Evolutionary conservation across 2,888 invertebrate species (phyloP).

Genomic region (Penaeus monodon): DNA sequence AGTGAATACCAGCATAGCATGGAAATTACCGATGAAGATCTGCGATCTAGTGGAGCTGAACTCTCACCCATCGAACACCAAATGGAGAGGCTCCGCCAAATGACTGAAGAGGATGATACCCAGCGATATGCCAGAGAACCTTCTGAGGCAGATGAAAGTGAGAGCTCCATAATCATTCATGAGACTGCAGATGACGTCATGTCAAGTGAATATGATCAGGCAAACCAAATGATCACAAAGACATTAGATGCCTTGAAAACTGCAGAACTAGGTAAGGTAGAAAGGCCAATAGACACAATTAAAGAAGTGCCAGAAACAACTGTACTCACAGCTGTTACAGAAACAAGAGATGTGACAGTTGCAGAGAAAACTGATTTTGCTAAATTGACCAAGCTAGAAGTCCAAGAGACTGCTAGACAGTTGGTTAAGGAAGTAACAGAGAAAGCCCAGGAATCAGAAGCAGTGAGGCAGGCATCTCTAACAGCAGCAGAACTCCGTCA

Average conservation of each 20-base stretch:
- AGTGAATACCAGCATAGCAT: constrained; percentile 59
- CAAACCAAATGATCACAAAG: constrained; percentile 64
- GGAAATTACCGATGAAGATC: constrained; percentile 65
- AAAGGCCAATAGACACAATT: constrained; percentile 46
- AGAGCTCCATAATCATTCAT: constrained; percentile 64
- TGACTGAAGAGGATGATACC: constrained; percentile 65
- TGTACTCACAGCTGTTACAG: background rate
- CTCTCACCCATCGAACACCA: constrained; percentile 65
- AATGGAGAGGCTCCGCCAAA: constrained; percentile 64
- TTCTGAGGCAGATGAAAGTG: constrained; percentile 65
- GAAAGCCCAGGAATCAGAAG: constrained; percentile 46
- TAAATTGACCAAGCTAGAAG: constrained; percentile 36
- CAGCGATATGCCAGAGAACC: constrained; percentile 57
- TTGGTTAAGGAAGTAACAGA: constrained; percentile 56
- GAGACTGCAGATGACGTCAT: constrained; percentile 58
- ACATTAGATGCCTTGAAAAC: constrained; percentile 57
- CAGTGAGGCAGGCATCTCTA: constrained; percentile 42
- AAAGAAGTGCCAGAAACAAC: constrained; percentile 55
- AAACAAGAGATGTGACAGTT: constrained; percentile 16
- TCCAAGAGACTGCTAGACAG: constrained; percentile 40
- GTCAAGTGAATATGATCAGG: constrained; percentile 63
- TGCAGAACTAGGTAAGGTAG: constrained; percentile 30
- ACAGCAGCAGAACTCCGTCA: constrained; percentile 5
- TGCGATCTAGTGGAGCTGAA: constrained; percentile 63
- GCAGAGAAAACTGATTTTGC: constrained; percentile 14